These are phyloP conservation scores for Xylocampa areola DNA, from an alignment of 2,888 invertebrate genomes.

Conservation along the genomic window DNA sequence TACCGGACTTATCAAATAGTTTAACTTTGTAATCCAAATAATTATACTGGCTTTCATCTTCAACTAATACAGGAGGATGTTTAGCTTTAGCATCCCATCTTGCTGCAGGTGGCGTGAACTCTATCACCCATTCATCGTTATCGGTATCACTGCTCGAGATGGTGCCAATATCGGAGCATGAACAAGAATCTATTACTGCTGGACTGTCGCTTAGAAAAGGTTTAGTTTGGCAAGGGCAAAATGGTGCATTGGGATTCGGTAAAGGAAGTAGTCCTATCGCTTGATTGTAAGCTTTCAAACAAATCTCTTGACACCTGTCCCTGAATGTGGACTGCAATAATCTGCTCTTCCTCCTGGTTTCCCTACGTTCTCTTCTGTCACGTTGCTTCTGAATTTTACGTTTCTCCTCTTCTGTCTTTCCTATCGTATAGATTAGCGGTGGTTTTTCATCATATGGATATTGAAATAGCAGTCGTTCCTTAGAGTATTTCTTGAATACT, in stretches of 20 bases:
- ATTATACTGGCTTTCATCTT: slow-evolving; percentile 77
- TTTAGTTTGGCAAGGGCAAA: slow-evolving; percentile 78
- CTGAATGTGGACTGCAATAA: slow-evolving; percentile 83
- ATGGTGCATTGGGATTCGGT: slow-evolving; percentile 79
- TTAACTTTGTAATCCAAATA: slow-evolving; percentile 86
- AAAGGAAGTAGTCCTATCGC: slow-evolving; percentile 82
- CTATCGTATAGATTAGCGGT: slow-evolving; percentile 80
- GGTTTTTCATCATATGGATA: slow-evolving; percentile 85
- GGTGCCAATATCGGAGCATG: slow-evolving; percentile 79
- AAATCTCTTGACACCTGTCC: slow-evolving; percentile 85
- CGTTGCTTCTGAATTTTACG: slow-evolving; percentile 75
- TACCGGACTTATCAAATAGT: slow-evolving; percentile 80
- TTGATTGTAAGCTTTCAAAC: slow-evolving; percentile 86
- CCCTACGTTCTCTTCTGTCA: slow-evolving; percentile 81
- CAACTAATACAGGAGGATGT: slow-evolving; percentile 68
- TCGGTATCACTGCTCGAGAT: slow-evolving; percentile 82
- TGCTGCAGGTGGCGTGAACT: slow-evolving; percentile 83
- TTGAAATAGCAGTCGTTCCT: slow-evolving; percentile 79
- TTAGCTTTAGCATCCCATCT: slow-evolving; percentile 80
- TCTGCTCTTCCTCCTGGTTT: slow-evolving; percentile 80
- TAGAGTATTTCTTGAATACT: slow-evolving; percentile 84
- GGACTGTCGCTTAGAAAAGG: slow-evolving; percentile 61
- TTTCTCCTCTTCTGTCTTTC: slow-evolving; percentile 82
- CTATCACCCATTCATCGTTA: slow-evolving; percentile 84
- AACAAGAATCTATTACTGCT: slow-evolving; percentile 79